These are phyloP conservation scores for Nerophis ophidion DNA, from an alignment of 2,113 vertebrate species.

Conservation along the genomic window DNA sequence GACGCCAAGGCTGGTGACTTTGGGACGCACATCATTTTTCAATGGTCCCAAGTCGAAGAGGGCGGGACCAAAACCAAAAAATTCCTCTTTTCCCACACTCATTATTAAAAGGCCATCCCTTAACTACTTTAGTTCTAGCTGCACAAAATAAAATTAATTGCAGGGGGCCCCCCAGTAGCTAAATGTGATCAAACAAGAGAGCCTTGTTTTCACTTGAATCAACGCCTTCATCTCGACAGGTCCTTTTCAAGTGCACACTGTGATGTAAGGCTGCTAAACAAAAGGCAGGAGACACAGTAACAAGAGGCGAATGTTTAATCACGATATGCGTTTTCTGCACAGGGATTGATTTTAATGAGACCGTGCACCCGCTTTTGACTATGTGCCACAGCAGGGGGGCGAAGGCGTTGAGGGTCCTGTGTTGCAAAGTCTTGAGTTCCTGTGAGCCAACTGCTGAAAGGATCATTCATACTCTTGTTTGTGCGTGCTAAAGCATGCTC, in stretches of 20 bases:
- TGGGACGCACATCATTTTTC: no score
- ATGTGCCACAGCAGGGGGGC: constrained; percentile 28
- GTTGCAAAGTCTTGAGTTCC: constrained; percentile 24
- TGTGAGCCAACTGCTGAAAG: not conserved
- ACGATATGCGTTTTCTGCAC: constrained; percentile 26
- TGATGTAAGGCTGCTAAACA: constrained; percentile 43
- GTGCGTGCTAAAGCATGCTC: constrained; percentile 4
- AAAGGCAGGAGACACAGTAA: constrained; percentile 33
- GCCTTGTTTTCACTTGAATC: constrained; percentile 17
- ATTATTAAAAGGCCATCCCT: constrained; percentile 4
- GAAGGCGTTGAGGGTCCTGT: constrained; percentile 35
- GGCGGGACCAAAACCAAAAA: no score
- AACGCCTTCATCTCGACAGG: constrained; percentile 44
- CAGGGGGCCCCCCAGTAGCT: constrained; percentile 2
- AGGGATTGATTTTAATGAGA: constrained; percentile 45
- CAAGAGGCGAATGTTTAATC: constrained; percentile 44
- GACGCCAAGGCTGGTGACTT: no score
- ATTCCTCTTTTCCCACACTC: not conserved
- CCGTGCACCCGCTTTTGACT: constrained; percentile 31
- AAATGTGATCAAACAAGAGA: constrained; percentile 25
- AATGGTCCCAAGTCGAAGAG: no score
- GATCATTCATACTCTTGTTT: constrained; percentile 13
- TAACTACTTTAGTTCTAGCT: constrained; percentile 11
- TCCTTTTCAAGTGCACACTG: constrained; percentile 33
- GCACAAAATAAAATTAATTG: constrained; percentile 12